Evolutionary conservation across 2,888 invertebrate species (phyloP).

Genomic region (Galeruca laticollis): DNA sequence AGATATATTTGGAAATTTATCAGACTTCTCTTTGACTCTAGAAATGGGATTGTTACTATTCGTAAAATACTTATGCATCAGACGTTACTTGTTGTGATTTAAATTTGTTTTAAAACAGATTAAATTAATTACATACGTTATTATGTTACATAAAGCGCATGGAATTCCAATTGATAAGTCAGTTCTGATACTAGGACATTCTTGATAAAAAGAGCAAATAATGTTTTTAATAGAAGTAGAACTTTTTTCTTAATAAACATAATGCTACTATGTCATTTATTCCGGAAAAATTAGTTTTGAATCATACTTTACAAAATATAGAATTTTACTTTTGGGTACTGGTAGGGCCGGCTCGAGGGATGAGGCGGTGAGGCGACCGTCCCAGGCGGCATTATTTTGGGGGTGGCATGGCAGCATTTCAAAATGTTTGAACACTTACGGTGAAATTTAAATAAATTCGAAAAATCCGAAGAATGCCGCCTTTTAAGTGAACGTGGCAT

Average conservation of each 20-base stretch:
- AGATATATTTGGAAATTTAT: neutral
- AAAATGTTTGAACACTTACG: too few relatives aligned
- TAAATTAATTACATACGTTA: neutral
- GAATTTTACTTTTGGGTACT: too few relatives aligned
- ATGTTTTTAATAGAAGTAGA: neutral
- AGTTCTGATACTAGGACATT: conserved; percentile 1
- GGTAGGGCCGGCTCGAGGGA: too few relatives aligned
- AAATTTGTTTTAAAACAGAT: neutral
- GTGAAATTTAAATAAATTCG: too few relatives aligned
- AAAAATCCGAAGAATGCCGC: too few relatives aligned
- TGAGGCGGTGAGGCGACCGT: too few relatives aligned
- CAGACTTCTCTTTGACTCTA: neutral
- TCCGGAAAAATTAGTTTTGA: too few relatives aligned
- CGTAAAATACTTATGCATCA: neutral
- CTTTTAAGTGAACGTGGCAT: too few relatives aligned
- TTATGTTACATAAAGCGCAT: neutral
- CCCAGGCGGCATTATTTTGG: too few relatives aligned
- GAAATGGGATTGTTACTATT: neutral
- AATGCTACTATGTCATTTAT: too few relatives aligned
- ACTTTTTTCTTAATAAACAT: neutral
- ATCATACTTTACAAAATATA: too few relatives aligned
- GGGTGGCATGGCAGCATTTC: too few relatives aligned
- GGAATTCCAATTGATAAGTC: neutral
- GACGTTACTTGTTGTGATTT: neutral
- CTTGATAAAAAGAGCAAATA: conserved; percentile 1